A percentile compares a stretch with the other conserved stretches of the same genome.
phyloP scores from a whole-genome alignment of 2,888 invertebrate species.

The Caenorhabditis virilis region DNA sequence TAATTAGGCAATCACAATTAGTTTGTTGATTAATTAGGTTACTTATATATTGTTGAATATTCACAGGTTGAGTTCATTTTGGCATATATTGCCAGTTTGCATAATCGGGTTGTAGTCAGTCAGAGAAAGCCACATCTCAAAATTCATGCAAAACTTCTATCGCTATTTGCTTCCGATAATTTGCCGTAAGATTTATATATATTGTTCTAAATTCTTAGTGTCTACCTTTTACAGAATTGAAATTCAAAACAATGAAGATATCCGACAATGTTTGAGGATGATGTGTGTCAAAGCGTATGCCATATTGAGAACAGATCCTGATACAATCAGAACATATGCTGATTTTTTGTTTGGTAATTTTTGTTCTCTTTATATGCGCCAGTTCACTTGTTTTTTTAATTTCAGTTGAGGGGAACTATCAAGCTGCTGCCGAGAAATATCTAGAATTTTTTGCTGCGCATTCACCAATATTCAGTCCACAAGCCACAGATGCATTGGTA shows the following conservation, averaged over 20 bases:
- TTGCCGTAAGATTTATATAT: slow-evolving; percentile 8
- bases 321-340: slow-evolving; percentile 16
- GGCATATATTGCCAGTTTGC: slow-evolving; percentile 10
- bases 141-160: slow-evolving; percentile 9
- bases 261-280: slow-evolving; percentile 14
- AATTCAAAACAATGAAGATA: slow-evolving; percentile 9
- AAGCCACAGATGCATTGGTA: background rate
- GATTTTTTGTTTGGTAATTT: slow-evolving; percentile 19
- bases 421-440: slow-evolving; percentile 25
- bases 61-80: slow-evolving; percentile 15
- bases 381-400: background rate
- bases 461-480: background rate
- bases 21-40: too few species aligned
- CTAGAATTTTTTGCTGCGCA: slow-evolving; percentile 23
- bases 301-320: slow-evolving; percentile 9
- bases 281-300: slow-evolving; percentile 16
- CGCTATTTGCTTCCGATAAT: slow-evolving; percentile 5
- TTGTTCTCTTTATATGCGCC: background rate
- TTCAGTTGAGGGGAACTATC: slow-evolving; percentile 18
- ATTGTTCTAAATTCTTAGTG: background rate
- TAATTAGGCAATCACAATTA: slow-evolving; percentile 10
- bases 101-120: slow-evolving; percentile 14
- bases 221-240: slow-evolving; percentile 8
- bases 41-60: too few species aligned
- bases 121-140: slow-evolving; percentile 14